phyloP scores from a whole-genome alignment of 1,140 invertebrate species.

The Cyrtorhinus lividipennis region DNA sequence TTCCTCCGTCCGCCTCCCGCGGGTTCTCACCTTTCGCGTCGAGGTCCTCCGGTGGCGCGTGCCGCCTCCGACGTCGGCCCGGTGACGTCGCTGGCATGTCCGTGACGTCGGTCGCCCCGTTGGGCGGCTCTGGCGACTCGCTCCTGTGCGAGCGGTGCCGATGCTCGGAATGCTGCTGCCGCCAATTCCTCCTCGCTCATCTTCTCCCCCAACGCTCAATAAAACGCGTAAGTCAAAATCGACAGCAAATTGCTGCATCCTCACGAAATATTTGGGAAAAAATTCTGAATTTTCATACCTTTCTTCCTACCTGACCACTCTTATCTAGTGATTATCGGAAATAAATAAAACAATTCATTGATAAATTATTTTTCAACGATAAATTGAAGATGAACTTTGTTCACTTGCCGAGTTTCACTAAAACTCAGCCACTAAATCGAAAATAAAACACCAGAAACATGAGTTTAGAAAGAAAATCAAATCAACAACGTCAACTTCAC shows the following conservation, averaged over 20 bases:
- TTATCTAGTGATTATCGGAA: too few relatives aligned
- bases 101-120: neutral
- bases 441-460: too few relatives aligned
- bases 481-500: too few relatives aligned
- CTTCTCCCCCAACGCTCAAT: conserved; percentile 16
- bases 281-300: too few relatives aligned
- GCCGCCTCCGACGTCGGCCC: neutral
- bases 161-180: conserved; percentile 13
- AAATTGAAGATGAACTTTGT: too few relatives aligned
- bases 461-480: too few relatives aligned
- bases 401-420: too few relatives aligned
- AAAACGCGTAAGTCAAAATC: conserved; percentile 7
- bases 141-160: conserved; percentile 12
- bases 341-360: too few relatives aligned
- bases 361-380: too few relatives aligned
- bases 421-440: too few relatives aligned
- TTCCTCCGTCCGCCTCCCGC: neutral
- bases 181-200: conserved; percentile 10
- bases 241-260: neutral
- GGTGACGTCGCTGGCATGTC: neutral
- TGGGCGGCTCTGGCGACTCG: neutral
- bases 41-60: neutral
- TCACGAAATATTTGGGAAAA: too few relatives aligned
- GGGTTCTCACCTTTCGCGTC: neutral
- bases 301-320: too few relatives aligned